These are phyloP conservation scores for Procambarus virginalis DNA, from an alignment of 1,140 invertebrate genomes.

Conservation along the genomic window DNA sequence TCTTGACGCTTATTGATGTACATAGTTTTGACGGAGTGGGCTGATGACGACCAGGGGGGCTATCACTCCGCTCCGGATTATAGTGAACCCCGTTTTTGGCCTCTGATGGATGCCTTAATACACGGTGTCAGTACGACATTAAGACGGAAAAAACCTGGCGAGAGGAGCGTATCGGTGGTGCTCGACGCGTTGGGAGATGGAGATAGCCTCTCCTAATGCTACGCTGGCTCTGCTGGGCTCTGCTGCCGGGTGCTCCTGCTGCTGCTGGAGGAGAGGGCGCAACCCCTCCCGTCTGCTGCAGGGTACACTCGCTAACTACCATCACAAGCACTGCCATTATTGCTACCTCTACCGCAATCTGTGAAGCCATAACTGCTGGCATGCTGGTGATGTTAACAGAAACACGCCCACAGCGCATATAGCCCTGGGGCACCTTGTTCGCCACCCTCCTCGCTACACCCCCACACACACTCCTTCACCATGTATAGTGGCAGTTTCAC, in stretches of 20 bases:
- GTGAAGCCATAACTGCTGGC: no score
- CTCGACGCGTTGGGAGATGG: not conserved
- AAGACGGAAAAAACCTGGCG: not conserved
- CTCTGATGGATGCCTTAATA: conserved; percentile 42
- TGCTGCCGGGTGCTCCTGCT: not conserved
- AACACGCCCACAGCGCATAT: conserved; percentile 4
- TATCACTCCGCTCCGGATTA: conserved; percentile 29
- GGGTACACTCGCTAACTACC: not conserved
- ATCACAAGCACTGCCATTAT: not conserved
- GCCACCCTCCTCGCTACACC: no score
- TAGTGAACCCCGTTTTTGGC: conserved; percentile 39
- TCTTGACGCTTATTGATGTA: conserved; percentile 52
- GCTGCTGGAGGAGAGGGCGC: no score
- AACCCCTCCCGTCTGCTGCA: not conserved
- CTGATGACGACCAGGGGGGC: conserved; percentile 20
- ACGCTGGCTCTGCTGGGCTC: not conserved
- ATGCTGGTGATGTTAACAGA: no score
- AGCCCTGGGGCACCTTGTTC: no score
- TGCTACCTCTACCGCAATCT: not conserved
- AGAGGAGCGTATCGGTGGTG: no score
- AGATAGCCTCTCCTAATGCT: not conserved
- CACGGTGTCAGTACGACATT: not conserved
- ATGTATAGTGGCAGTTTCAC: no score
- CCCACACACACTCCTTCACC: no score
- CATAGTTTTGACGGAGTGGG: conserved; percentile 24